Evolutionary conservation across 2,888 invertebrate species (phyloP), one percentile per base, ranked within the genome.

Genomic region (Agyllia agylla): DNA sequence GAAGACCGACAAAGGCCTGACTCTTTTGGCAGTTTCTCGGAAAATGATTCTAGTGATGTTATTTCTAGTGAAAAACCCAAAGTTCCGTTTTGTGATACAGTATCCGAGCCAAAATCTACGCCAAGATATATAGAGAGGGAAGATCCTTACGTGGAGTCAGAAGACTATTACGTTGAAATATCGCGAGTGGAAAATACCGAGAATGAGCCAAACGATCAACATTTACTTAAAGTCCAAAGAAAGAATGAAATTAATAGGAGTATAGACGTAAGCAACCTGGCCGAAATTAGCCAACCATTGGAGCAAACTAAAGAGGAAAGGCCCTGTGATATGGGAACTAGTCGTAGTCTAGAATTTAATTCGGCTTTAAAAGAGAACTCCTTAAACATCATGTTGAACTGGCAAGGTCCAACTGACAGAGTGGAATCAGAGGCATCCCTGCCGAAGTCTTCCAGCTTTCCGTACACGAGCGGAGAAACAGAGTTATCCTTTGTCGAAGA

Each of bases 181-280:
- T 96, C 96, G 2, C 95, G 95, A 90, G 96, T 95, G n/a, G 97
- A 97, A 91, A 97, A 97, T 91, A 95, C 96, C 24, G 97, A 97
- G 94, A 97, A 97, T 75, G 97, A 97, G 95, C 96, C 97, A 90
- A 97, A 97, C 84, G 97, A 97, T 87, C 96, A 96, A 85, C 96
- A 97, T 93, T 95, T 96, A 13, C 94, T 97, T 31, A 97, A 98
- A 96, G 97, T 98, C 64, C 97, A 97, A 92, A 96, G 96, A 89
- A 97, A 97, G 91, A 98, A 98, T 85, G 98, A 98, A 95, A 97
- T 97, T 64, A 98, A 98, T 90, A 97, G 95, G 94, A 96, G 93
- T 86, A 97, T 96, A 87, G 97, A 97, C 91, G 95, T 96, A 35
- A 96, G 94, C 78, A 96, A 96, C 91, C 93, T 96, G 42, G 92